Evolutionary conservation across 2,113 vertebrate genomes (phyloP).

Genomic region (Verasper variegatus): DNA sequence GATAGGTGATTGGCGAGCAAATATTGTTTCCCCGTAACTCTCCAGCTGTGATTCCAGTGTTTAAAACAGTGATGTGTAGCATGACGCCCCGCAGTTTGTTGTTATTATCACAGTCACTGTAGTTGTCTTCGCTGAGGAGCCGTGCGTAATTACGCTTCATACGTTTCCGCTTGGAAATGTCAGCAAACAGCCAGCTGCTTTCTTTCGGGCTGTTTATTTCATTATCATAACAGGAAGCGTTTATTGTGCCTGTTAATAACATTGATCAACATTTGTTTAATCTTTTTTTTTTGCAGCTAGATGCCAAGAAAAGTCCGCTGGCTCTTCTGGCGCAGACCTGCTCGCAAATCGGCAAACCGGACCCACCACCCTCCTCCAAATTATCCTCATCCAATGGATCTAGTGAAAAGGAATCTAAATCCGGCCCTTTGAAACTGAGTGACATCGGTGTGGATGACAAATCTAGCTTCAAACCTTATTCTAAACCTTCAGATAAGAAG

Average conservation of each 20-base stretch:
- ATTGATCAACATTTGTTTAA: constrained; percentile 31
- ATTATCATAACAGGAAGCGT: background rate
- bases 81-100: background rate
- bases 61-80: background rate
- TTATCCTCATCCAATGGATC: constrained; percentile 91
- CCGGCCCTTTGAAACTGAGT: constrained; percentile 95
- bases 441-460: constrained; percentile 99
- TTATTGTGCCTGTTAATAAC: background rate
- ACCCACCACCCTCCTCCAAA: constrained; percentile 96
- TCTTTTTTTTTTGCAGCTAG: constrained; percentile 84
- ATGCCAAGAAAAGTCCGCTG: constrained; percentile 99
- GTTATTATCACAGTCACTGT: background rate
- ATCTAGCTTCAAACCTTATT: constrained; percentile 99
- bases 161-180: constrained; percentile 11
- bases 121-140: constrained; percentile 17
- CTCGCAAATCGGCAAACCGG: constrained; percentile 99
- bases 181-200: background rate
- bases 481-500: constrained; percentile 96
- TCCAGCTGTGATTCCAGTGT: background rate
- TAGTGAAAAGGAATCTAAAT: constrained; percentile 95
- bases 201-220: background rate
- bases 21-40: too few relatives aligned
- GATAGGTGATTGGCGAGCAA: background rate
- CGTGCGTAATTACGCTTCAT: constrained; percentile 43
- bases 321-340: constrained; percentile 98